A percentile compares a stretch with the other conserved stretches of the same genome.
phyloP scores from a whole-genome alignment of 2,113 vertebrate species.

The Nansenia antarctica region DNA sequence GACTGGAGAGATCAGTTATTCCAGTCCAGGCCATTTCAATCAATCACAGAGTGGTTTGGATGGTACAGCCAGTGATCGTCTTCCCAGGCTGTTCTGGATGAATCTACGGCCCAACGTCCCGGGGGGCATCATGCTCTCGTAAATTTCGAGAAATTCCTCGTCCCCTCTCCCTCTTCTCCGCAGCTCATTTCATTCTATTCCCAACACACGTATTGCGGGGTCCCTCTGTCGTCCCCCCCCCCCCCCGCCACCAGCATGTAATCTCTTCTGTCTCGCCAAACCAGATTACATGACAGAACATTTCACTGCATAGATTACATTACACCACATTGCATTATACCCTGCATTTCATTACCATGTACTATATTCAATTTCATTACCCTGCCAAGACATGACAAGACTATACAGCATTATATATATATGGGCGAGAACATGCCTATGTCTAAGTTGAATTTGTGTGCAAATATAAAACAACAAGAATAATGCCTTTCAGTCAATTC shows the following conservation, averaged over 20 bases:
- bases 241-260: background rate
- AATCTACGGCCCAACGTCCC: background rate
- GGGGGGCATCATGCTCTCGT: background rate
- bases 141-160: background rate
- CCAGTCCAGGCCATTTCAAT: background rate
- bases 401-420: constrained; percentile 16
- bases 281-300: constrained; percentile 26
- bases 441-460: constrained; percentile 1
- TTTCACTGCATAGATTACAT: background rate
- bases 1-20: background rate
- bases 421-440: constrained; percentile 9
- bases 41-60: background rate
- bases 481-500: background rate
- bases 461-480: background rate
- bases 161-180: constrained; percentile 3
- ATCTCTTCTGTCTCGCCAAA: constrained; percentile 6
- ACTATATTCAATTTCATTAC: constrained; percentile 1
- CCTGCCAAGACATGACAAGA: constrained; percentile 30
- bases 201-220: background rate
- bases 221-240: background rate
- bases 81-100: background rate
- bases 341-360: constrained; percentile 19
- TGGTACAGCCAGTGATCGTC: background rate
- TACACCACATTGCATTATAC: constrained; percentile 11
- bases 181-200: constrained; percentile 1